Percentiles rank a stretch among this genome's conserved stretches.
Evolutionary conservation across 2,888 invertebrate species (phyloP).

Genomic region (Eristalis pertinax): DNA sequence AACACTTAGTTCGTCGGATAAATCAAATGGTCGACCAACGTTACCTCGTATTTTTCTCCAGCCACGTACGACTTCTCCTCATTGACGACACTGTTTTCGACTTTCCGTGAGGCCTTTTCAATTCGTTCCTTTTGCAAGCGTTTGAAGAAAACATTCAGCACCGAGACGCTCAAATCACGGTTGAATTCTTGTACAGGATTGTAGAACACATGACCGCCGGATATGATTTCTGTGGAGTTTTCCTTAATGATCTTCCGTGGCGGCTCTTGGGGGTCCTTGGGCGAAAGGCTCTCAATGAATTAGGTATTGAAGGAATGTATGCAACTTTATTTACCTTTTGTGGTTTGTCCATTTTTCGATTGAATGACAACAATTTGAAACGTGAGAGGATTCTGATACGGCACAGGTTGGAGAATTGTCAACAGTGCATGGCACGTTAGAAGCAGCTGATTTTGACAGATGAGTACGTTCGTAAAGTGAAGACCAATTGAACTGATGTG

Average conservation of each 20-base stretch:
- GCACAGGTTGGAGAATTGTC: neutral
- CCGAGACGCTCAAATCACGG: slow-evolving; percentile 93
- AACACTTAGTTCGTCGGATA: neutral
- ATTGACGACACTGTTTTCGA: slow-evolving; percentile 4
- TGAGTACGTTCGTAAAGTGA: neutral
- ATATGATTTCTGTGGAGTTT: slow-evolving; percentile 89
- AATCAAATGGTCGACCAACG: neutral
- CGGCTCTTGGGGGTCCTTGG: neutral
- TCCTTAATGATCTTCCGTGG: slow-evolving; percentile 84
- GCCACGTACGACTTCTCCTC: slow-evolving; percentile 69
- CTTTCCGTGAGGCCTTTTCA: slow-evolving; percentile 74
- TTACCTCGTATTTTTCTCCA: slow-evolving; percentile 76
- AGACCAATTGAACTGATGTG: too few species aligned
- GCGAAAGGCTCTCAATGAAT: neutral
- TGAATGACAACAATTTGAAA: neutral
- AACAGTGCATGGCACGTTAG: slow-evolving; percentile 8
- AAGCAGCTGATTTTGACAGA: slow-evolving; percentile 19
- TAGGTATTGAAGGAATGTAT: neutral
- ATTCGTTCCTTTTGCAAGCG: slow-evolving; percentile 81
- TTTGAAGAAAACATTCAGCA: slow-evolving; percentile 86
- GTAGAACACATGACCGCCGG: slow-evolving; percentile 94
- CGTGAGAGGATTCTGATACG: too few species aligned
- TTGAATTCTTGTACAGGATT: slow-evolving; percentile 99
- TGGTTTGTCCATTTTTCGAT: slow-evolving; percentile 33
- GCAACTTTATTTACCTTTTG: slow-evolving; percentile 17